Evolutionary conservation across 2,113 vertebrate genomes (phyloP), one percentile per base, ranked within the genome.

Genomic region (Poeciliopsis prolifica): DNA sequence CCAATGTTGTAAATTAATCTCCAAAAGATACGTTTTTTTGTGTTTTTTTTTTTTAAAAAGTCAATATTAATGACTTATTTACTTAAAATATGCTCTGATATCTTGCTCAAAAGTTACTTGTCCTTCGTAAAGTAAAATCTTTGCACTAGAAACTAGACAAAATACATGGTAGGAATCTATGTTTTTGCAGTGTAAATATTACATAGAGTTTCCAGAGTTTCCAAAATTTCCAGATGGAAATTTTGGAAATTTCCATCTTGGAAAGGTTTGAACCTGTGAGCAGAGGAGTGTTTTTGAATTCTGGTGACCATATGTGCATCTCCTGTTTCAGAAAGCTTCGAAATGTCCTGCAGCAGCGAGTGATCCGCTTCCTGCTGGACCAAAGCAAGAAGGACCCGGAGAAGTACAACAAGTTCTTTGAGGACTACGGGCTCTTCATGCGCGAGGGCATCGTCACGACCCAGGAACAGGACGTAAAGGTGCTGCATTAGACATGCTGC

Each of bases 331-430:
- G 98, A 94, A 99, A 98, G 91, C 95, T 99, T 33, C 94, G 95
- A 7, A 95, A 97, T 7, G 96, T 99, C 70, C 86, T 99, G 75
- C 97, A 99, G 91, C 96, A 96, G 93, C 95, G 96, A 29, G 83
- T 99, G 65, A 96, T 98, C 78, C 98, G 97, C 81, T 99, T 98
- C 92, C 95, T 99, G 75, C 28, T 96, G 84, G 97, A 99, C 72
- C 98, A 99, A 93, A 97, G 96, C 91, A 97, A 95, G 90, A 99
- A 96, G 85, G 97, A 99, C n/a, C 91, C 96, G 0, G 95, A 97
- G 90, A 99, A 98, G 84, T 99, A 99, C 9, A 92, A 86, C 76
- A 95, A 92, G 79, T 99, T 99, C 94, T 99, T 98, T 83, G 97
- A 98, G 71, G 97, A 99, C 61, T 99, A 96, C 0, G 95, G 98